Conservation (phyloP, 2,888 invertebrate species). For the Cephus pygmeus region DNA sequence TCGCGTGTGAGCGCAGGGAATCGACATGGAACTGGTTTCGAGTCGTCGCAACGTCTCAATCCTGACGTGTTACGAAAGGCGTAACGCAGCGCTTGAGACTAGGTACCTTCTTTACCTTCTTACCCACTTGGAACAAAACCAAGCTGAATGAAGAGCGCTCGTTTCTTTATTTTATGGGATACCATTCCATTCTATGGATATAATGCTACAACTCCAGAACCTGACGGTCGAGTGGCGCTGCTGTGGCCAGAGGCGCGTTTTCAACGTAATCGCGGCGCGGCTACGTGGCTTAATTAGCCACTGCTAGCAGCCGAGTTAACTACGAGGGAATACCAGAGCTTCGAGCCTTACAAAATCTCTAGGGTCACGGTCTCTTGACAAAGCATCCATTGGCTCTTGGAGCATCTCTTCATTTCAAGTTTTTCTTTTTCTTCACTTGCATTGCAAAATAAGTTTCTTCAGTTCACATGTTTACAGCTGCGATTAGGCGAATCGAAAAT, state of each 20-base stretch:
- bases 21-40: background rate
- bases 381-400: background rate
- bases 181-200: slow-evolving; percentile 13
- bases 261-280: slow-evolving; percentile 26
- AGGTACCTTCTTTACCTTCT: slow-evolving; percentile 1
- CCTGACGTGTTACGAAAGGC: slow-evolving; percentile 5
- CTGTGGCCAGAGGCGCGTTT: slow-evolving; percentile 18
- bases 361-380: background rate
- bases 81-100: background rate
- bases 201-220: slow-evolving; percentile 1
- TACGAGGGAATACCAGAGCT: background rate
- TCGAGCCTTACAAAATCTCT: background rate
- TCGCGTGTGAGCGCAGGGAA: background rate
- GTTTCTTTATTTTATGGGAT: slow-evolving; percentile 37
- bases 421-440: background rate
- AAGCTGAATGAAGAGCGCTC: slow-evolving; percentile 32
- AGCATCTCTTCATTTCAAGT: background rate
- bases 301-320: slow-evolving; percentile 10
- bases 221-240: slow-evolving; percentile 2
- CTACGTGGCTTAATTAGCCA: slow-evolving; percentile 38
- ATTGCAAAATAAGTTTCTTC: background rate
- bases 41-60: slow-evolving; percentile 7
- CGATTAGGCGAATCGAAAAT: background rate
- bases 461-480: background rate
- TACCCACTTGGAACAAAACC: slow-evolving; percentile 28